Conservation (phyloP, 2,797 vertebrate genomes). For the Catharus ustulatus region DNA sequence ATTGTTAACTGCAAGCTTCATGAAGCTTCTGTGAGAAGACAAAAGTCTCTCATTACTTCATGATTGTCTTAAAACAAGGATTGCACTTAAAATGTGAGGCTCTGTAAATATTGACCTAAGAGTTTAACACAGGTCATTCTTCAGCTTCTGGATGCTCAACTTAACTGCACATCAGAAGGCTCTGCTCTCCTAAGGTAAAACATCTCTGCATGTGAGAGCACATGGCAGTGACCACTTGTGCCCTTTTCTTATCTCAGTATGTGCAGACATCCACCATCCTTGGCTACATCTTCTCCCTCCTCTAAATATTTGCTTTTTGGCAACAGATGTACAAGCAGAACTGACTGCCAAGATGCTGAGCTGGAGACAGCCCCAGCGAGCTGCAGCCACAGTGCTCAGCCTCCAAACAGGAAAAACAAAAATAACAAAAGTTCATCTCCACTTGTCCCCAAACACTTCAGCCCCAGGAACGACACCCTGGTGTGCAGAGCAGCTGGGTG, state of each 20-base stretch:
- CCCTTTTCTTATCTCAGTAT: not conserved
- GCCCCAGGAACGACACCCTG: not conserved
- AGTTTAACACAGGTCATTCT: not conserved
- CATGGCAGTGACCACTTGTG: not conserved
- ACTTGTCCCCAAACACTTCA: not conserved
- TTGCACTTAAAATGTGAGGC: not conserved
- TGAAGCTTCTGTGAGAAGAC: not conserved
- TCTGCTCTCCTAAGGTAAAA: not conserved
- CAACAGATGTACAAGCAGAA: not conserved
- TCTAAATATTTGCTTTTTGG: constrained; percentile 1
- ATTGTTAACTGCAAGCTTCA: not conserved
- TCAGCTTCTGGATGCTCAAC: not conserved
- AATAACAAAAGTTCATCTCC: not conserved
- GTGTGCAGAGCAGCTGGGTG: not conserved
- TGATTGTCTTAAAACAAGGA: not conserved
- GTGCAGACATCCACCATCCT: not conserved
- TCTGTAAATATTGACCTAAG: not conserved
- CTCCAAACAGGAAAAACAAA: not conserved
- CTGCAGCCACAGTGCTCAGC: not conserved
- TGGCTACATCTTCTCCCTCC: not conserved
- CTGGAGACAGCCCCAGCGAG: not conserved
- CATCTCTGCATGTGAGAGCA: not conserved
- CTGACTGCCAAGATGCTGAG: not conserved
- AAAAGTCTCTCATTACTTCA: not conserved
- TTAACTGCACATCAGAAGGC: not conserved